A percentile compares a stretch with the other conserved stretches of the same genome.
These are phyloP conservation scores for Drosophila rellima DNA, from an alignment of 2,888 invertebrate species.

Conservation along the genomic window DNA sequence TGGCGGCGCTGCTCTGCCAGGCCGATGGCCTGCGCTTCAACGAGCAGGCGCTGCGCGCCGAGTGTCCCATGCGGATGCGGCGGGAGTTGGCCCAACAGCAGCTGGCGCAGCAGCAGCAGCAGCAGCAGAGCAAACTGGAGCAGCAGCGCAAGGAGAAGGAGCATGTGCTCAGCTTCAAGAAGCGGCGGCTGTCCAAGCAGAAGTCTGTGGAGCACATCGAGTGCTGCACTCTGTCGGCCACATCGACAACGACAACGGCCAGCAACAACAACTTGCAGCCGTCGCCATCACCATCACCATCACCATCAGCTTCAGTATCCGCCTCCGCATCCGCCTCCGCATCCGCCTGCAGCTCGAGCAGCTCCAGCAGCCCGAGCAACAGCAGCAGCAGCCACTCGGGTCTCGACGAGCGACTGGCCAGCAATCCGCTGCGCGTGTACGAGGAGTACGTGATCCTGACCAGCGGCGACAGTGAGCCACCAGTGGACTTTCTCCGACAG, in stretches of 20 bases:
- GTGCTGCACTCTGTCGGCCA: conserved; percentile 38
- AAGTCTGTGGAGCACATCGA: conserved; percentile 85
- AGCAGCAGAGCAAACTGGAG: conserved; percentile 45
- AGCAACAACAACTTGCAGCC: conserved; percentile 38
- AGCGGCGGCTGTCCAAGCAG: conserved; percentile 85
- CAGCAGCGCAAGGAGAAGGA: conserved; percentile 84
- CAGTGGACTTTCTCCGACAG: conserved; percentile 82
- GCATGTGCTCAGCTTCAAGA: conserved; percentile 84
- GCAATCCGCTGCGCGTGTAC: conserved; percentile 82
- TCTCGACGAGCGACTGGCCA: conserved; percentile 68
- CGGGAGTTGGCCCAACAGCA: conserved; percentile 72
- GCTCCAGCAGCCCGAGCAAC: conserved; percentile 59
- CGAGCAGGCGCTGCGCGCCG: conserved; percentile 79
- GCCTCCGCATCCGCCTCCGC: conserved; percentile 37
- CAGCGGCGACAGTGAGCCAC: conserved; percentile 66
- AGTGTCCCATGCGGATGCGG: conserved; percentile 82
- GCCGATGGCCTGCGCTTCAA: conserved; percentile 85
- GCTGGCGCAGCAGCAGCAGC: conserved; percentile 54
- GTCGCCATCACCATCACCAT: conserved; percentile 43
- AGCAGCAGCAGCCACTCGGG: conserved; percentile 65
- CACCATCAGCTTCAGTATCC: conserved; percentile 41
- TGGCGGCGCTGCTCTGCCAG: conserved; percentile 92
- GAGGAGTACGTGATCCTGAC: conserved; percentile 83
- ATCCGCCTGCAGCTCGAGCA: conserved; percentile 49
- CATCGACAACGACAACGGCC: conserved; percentile 16